Percentiles rank a stretch among this genome's conserved stretches.
These are phyloP conservation scores for Propithecus deckenii DNA, from an alignment of 2,797 vertebrate genomes.

Conservation along the genomic window DNA sequence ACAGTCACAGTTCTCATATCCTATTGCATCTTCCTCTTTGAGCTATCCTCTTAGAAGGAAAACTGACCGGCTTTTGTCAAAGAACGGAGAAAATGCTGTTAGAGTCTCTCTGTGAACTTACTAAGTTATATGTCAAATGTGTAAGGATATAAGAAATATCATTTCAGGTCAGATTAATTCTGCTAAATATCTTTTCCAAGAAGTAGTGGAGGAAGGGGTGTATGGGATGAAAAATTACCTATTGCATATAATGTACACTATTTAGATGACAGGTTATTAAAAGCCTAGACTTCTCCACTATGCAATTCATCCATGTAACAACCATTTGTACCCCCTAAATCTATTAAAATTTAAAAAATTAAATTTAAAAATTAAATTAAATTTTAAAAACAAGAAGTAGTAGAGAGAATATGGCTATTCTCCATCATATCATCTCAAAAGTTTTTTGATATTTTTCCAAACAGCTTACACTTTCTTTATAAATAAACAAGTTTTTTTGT, in stretches of 20 bases:
- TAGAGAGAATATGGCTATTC: neutral
- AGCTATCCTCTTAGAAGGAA: slow-evolving; percentile 8
- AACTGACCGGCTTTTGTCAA: neutral
- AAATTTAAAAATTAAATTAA: no score
- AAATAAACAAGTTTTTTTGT: neutral
- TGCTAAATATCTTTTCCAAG: neutral
- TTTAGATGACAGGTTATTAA: no score
- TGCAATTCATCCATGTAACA: no score
- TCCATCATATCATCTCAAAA: neutral
- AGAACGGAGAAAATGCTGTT: neutral
- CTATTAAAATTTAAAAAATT: no score
- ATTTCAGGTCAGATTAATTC: neutral
- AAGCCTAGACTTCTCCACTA: no score
- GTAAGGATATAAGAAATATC: neutral
- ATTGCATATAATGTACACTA: no score
- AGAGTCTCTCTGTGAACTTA: neutral
- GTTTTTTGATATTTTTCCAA: neutral
- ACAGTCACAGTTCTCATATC: neutral
- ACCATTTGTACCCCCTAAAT: no score
- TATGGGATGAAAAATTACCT: no score
- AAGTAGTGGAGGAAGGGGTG: neutral
- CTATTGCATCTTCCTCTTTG: neutral
- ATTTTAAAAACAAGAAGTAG: neutral
- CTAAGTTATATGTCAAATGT: neutral
- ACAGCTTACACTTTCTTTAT: neutral